These are phyloP conservation scores for Bombus soroeensis DNA, from an alignment of 1,140 invertebrate genomes.

Conservation along the genomic window DNA sequence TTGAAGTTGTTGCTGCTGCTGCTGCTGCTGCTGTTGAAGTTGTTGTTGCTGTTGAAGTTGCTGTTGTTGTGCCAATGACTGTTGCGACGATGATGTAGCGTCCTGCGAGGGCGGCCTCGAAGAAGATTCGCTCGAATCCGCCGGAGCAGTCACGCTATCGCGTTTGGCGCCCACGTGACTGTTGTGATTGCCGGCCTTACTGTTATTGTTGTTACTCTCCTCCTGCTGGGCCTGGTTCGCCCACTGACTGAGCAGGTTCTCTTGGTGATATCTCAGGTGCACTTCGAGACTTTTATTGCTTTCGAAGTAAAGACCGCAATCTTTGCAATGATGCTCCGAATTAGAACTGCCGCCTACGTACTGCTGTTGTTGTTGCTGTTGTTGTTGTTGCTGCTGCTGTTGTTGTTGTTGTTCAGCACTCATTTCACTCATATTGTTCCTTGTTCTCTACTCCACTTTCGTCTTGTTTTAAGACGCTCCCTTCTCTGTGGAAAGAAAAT, in stretches of 20 bases:
- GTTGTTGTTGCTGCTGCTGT: conserved; percentile 66
- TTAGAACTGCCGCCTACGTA: conserved; percentile 75
- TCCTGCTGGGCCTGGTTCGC: conserved; percentile 85
- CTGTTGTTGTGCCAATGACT: conserved; percentile 47
- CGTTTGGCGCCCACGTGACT: conserved; percentile 79
- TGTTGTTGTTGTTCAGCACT: conserved; percentile 71
- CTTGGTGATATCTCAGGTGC: conserved; percentile 90
- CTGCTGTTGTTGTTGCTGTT: conserved; percentile 65
- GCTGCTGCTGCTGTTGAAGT: conserved; percentile 68
- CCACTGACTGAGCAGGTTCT: conserved; percentile 90
- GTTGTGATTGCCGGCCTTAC: conserved; percentile 82
- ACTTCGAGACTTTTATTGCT: conserved; percentile 89
- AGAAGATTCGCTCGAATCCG: conserved; percentile 85
- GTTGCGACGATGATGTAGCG: conserved; percentile 59
- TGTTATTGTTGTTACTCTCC: conserved; percentile 87
- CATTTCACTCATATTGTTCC: conserved; percentile 79
- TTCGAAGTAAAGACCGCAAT: conserved; percentile 89
- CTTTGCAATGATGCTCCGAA: conserved; percentile 86
- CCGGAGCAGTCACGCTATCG: conserved; percentile 83
- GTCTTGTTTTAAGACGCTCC: conserved; percentile 7
- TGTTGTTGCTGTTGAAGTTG: conserved; percentile 57
- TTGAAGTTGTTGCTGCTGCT: conserved; percentile 43
- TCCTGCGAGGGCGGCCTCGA: conserved; percentile 71
- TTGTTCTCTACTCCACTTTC: background rate
- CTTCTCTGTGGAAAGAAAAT: background rate